Evolutionary conservation across 2,113 vertebrate species (phyloP).

Genomic region (Thamnophis sirtalis): DNA sequence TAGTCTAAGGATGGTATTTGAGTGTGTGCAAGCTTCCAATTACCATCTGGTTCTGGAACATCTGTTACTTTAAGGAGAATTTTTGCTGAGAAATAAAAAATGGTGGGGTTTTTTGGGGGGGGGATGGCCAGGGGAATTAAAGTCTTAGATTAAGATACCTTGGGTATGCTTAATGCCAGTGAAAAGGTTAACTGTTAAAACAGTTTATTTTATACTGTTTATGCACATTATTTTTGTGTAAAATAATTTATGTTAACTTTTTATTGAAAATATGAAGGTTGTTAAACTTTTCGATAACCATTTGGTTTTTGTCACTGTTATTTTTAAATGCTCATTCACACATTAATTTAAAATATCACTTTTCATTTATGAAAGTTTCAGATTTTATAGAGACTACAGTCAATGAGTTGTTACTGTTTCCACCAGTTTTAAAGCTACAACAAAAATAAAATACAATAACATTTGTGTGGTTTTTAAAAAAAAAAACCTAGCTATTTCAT

Average conservation of each 20-base stretch:
- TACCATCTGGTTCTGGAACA: slow-evolving; percentile 50
- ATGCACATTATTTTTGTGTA: neutral
- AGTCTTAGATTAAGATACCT: slow-evolving; percentile 5
- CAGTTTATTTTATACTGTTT: neutral
- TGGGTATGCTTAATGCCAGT: slow-evolving; percentile 7
- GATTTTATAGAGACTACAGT: neutral
- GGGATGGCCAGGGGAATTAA: neutral
- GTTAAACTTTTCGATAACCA: neutral
- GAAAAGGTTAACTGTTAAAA: neutral
- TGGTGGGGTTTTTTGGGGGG: slow-evolving; percentile 36
- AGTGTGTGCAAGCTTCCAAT: slow-evolving; percentile 44
- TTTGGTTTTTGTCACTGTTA: neutral
- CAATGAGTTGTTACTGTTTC: neutral
- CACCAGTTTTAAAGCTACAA: neutral
- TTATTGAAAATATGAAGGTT: neutral
- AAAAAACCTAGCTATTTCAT: neutral
- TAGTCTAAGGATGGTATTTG: slow-evolving; percentile 50
- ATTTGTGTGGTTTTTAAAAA: neutral
- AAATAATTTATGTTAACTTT: neutral
- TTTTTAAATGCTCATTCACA: neutral
- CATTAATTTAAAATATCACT: neutral
- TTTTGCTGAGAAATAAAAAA: slow-evolving; percentile 52
- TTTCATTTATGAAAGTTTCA: neutral
- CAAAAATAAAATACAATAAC: neutral
- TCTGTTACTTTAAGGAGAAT: slow-evolving; percentile 55